These are phyloP conservation scores for Tragelaphus strepsiceros DNA, from an alignment of 2,113 vertebrate genomes.

Conservation along the genomic window DNA sequence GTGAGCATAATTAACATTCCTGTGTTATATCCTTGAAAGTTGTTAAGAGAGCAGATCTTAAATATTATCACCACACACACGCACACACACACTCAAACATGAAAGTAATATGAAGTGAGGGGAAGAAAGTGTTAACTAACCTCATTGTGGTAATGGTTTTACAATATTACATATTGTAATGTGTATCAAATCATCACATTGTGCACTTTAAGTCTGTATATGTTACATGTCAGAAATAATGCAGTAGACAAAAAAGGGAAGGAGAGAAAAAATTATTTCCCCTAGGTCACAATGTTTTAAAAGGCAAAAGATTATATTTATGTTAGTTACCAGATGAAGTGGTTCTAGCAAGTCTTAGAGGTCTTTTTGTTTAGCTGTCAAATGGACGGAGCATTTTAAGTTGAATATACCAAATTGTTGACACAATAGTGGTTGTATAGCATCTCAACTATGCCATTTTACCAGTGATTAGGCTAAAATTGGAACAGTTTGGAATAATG, in stretches of 20 bases:
- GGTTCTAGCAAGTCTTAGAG: neutral
- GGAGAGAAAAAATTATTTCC: neutral
- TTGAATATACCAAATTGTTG: conserved; percentile 36
- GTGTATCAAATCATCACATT: neutral
- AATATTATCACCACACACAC: neutral
- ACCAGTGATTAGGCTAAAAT: conserved; percentile 2
- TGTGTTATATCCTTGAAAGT: neutral
- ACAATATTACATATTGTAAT: neutral
- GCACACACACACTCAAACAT: neutral
- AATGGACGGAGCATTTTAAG: conserved; percentile 35
- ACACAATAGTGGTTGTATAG: neutral
- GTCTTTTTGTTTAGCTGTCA: conserved; percentile 14
- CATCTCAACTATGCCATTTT: conserved; percentile 32
- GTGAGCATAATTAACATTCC: neutral
- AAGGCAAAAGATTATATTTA: neutral
- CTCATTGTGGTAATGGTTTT: neutral
- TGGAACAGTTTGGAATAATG: conserved; percentile 65
- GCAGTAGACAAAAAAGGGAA: neutral
- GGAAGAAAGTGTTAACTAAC: neutral
- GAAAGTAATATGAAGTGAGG: neutral
- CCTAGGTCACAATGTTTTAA: neutral
- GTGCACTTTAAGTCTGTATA: neutral
- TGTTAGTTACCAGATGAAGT: neutral
- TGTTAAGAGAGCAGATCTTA: neutral
- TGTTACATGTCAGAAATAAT: neutral